These are phyloP conservation scores for Papilio aristodemus DNA, from an alignment of 1,140 invertebrate genomes.

Conservation along the genomic window DNA sequence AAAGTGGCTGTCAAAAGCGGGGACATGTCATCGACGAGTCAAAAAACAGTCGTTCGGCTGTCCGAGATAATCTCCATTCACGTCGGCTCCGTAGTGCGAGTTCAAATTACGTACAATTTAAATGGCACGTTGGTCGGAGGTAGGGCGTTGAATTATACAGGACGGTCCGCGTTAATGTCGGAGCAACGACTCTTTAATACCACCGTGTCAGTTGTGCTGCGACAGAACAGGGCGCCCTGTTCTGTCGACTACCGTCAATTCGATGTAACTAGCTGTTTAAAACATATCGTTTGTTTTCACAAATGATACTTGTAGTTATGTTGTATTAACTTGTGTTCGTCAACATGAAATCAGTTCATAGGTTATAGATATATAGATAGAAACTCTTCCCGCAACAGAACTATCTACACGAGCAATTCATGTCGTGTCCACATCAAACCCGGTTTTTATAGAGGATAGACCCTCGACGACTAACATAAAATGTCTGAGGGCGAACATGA, in stretches of 20 bases:
- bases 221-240: not conserved
- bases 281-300: not conserved
- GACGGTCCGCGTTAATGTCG: slow-evolving; percentile 43
- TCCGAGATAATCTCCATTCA: slow-evolving; percentile 17
- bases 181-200: slow-evolving; percentile 47
- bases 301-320: not conserved
- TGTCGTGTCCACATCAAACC: slow-evolving; percentile 1
- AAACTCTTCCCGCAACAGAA: not conserved
- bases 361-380: no score
- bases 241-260: not conserved
- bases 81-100: not conserved
- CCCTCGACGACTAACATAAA: slow-evolving; percentile 13
- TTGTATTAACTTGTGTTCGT: no score
- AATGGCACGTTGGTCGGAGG: slow-evolving; percentile 47
- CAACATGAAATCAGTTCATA: no score
- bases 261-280: not conserved
- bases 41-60: slow-evolving; percentile 19
- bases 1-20: slow-evolving; percentile 10
- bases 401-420: not conserved
- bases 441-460: not conserved
- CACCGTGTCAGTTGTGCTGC: slow-evolving; percentile 13
- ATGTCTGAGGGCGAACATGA: not conserved
- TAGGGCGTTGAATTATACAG: slow-evolving; percentile 48
- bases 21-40: slow-evolving; percentile 19
- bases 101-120: slow-evolving; percentile 39